phyloP scores from a whole-genome alignment of 2,113 vertebrate species.

The Engraulis encrasicolus region DNA sequence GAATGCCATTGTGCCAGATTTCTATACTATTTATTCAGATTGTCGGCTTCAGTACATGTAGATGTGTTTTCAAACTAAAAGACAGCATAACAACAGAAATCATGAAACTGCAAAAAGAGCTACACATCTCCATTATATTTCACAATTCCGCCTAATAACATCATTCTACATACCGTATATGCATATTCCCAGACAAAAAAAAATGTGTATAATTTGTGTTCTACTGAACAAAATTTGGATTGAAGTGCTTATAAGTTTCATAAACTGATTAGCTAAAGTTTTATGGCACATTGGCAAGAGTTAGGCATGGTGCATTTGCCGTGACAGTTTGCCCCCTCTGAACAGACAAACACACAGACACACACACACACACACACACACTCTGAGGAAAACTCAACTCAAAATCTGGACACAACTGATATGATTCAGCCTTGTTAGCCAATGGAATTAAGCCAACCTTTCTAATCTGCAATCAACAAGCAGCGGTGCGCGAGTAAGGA shows the following conservation, averaged over 20 bases:
- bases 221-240: not conserved
- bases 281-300: not conserved
- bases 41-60: too few species aligned
- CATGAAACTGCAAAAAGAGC: not conserved
- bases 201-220: too few species aligned
- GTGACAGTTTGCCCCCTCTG: not conserved
- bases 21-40: too few species aligned
- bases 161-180: too few species aligned
- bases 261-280: slow-evolving; percentile 12
- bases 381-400: slow-evolving; percentile 14
- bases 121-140: too few species aligned
- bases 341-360: too few species aligned
- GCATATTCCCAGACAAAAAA: too few species aligned
- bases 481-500: not conserved
- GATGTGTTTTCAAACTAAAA: too few species aligned
- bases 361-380: not conserved
- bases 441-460: slow-evolving; percentile 25
- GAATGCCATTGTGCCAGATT: not conserved
- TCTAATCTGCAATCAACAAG: slow-evolving; percentile 32
- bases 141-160: too few species aligned
- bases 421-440: slow-evolving; percentile 31
- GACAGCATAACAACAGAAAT: too few species aligned
- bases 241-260: not conserved
- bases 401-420: slow-evolving; percentile 17
- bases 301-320: slow-evolving; percentile 15